A percentile compares a stretch with the other conserved stretches of the same genome.
phyloP scores from a whole-genome alignment of 2,888 invertebrate genomes.

The Acrobasis suavella region DNA sequence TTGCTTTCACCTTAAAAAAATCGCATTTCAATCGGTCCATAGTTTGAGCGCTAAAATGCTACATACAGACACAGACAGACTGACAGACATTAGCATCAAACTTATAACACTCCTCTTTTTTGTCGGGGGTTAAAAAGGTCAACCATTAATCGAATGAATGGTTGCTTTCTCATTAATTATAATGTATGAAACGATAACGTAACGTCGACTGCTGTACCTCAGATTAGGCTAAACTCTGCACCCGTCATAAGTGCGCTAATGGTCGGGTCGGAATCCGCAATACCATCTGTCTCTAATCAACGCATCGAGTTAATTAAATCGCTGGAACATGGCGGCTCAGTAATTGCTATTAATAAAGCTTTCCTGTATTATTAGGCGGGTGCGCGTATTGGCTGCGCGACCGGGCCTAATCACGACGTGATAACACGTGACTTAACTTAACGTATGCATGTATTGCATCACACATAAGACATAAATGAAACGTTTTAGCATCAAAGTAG shows the following conservation, averaged over 20 bases:
- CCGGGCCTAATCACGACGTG: conserved; percentile 76
- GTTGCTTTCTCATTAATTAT: too few relatives aligned
- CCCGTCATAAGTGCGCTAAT: conserved; percentile 63
- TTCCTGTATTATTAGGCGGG: conserved; percentile 78
- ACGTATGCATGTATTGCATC: conserved; percentile 60
- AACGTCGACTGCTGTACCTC: background rate
- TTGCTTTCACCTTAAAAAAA: too few relatives aligned
- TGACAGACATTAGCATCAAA: too few relatives aligned
- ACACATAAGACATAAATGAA: conserved; percentile 38
- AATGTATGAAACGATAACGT: too few relatives aligned
- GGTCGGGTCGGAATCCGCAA: conserved; percentile 61
- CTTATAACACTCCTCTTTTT: too few relatives aligned
- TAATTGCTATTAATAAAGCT: conserved; percentile 82
- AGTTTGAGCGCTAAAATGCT: too few relatives aligned
- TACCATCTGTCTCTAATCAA: conserved; percentile 80
- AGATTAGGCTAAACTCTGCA: background rate
- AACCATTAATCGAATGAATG: too few relatives aligned
- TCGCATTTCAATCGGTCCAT: too few relatives aligned
- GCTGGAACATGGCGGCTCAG: conserved; percentile 79
- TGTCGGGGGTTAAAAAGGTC: too few relatives aligned
- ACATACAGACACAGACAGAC: too few relatives aligned
- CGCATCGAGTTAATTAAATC: conserved; percentile 81
- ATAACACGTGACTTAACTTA: conserved; percentile 79
- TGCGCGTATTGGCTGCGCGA: conserved; percentile 73
- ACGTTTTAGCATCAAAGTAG: too few relatives aligned